These are phyloP conservation scores for Crotalus viridis DNA, from an alignment of 2,113 vertebrate species.

Conservation along the genomic window DNA sequence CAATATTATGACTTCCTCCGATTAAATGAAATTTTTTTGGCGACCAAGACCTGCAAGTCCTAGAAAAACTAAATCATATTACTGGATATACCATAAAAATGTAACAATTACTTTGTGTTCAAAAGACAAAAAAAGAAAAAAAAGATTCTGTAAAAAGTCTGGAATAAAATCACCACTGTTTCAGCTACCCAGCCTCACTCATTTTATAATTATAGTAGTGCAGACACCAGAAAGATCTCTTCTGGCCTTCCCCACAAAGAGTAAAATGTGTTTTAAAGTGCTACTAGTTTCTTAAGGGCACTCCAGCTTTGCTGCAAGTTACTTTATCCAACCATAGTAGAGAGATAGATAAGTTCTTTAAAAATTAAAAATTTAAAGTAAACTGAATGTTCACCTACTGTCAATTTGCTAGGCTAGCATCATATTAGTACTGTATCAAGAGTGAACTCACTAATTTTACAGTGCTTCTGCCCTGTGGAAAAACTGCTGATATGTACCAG, in stretches of 20 bases:
- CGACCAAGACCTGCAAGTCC: neutral
- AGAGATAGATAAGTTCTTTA: slow-evolving; percentile 64
- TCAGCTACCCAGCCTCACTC: slow-evolving; percentile 10
- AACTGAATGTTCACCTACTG: slow-evolving; percentile 54
- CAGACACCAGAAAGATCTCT: slow-evolving; percentile 42
- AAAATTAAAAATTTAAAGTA: slow-evolving; percentile 70
- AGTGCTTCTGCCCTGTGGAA: slow-evolving; percentile 63
- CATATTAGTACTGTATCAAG: slow-evolving; percentile 45
- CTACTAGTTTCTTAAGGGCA: slow-evolving; percentile 62
- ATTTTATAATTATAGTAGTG: slow-evolving; percentile 31
- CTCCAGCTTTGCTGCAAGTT: slow-evolving; percentile 52
- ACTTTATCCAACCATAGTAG: slow-evolving; percentile 49
- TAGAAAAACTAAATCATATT: neutral
- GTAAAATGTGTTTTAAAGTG: slow-evolving; percentile 63
- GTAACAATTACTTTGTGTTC: neutral
- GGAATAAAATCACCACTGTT: slow-evolving; percentile 21
- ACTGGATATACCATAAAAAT: neutral
- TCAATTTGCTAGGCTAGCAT: slow-evolving; percentile 62
- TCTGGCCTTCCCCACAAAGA: slow-evolving; percentile 50
- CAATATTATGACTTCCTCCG: neutral
- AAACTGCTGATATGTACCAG: slow-evolving; percentile 60
- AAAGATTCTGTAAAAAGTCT: neutral
- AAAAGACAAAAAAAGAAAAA: slow-evolving; percentile 35
- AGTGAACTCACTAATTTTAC: slow-evolving; percentile 52
- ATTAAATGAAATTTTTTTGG: neutral